Percentiles rank a stretch among this genome's conserved stretches.
Evolutionary conservation across 1,140 invertebrate species (phyloP).

Genomic region (Oryctes rhinoceros): DNA sequence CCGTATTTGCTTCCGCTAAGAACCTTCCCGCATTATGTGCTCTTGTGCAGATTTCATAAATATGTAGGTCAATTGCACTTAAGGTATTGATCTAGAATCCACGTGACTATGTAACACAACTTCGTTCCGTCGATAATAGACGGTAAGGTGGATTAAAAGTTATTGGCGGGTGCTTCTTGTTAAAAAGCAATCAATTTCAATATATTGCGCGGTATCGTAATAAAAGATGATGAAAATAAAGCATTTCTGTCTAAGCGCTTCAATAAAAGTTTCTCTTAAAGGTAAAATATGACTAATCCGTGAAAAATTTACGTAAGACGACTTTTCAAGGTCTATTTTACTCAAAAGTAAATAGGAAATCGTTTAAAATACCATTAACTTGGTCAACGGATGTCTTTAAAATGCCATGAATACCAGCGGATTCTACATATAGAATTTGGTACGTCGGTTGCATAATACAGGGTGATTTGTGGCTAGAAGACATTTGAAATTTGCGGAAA

Average conservation of each 20-base stretch:
- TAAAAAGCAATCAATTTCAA: too few relatives aligned
- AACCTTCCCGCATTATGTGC: not conserved
- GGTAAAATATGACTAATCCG: not conserved
- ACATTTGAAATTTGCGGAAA: too few relatives aligned
- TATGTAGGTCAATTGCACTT: slow-evolving; percentile 12
- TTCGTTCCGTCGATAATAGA: not conserved
- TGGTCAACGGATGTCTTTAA: slow-evolving; percentile 22
- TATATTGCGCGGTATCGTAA: too few relatives aligned
- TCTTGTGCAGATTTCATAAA: not conserved
- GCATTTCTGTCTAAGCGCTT: not conserved
- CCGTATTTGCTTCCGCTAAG: not conserved
- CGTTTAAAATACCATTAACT: not conserved
- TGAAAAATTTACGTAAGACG: not conserved
- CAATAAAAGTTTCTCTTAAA: not conserved
- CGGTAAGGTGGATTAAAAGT: not conserved
- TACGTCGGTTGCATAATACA: not conserved
- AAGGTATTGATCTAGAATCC: not conserved
- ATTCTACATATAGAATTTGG: not conserved
- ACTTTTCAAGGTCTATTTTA: slow-evolving; percentile 1
- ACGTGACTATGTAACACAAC: not conserved
- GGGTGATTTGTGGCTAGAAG: too few relatives aligned
- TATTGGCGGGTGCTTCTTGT: not conserved
- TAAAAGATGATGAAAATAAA: not conserved
- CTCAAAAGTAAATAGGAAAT: slow-evolving; percentile 22
- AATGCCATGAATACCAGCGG: not conserved